Evolutionary conservation across 2,797 vertebrate species (phyloP), one percentile per base, ranked within the genome.

Genomic region (Lagocephalus sceleratus): DNA sequence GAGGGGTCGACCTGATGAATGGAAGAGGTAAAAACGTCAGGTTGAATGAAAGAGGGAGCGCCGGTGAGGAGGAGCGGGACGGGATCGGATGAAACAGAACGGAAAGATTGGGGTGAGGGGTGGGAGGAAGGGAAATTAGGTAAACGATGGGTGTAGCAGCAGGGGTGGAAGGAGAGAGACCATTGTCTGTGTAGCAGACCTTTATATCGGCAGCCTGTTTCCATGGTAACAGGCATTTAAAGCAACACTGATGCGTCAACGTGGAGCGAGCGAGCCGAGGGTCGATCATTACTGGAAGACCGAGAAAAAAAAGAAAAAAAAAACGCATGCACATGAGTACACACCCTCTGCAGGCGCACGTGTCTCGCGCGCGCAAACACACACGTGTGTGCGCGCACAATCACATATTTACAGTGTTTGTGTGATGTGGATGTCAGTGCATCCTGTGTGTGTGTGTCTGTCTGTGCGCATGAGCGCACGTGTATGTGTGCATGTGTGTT

Each of bases 221-320:
- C 89, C 85, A 92, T 92, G 85, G 91, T 81, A 90, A 92, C 89
- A 66, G 75, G 86, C 83, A 74, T 88, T 88, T 83, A 86, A 86
- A 87, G 86, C 80, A 51, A 86, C 84, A 78, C 68, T 64, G 81
- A 84, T 77, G 85, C 83, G 71, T 84, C 82, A 83, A 69, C 66
- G 77, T 77, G 65, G 63, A 78, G 71, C 72, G 69, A 62, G 65
- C 3, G 71, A 83, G 75, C 54, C 19, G 51, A 75, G 64, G 69
- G 69, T 68, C 51, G 49, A 68, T 82, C 79, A 66, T 78, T 77
- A 79, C 74, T 61, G 68, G 78, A 79, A 78, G 69, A 76, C 67
- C 67, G 29, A 38, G 63, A 55, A 52, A 60, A 59, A 63, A 63
- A 49, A 20, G 57, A 25, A 25, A 25, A 2, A 25, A 25, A 25